Evolutionary conservation across 2,797 vertebrate genomes (phyloP).

Genomic region (Buphagus erythrorhynchus): DNA sequence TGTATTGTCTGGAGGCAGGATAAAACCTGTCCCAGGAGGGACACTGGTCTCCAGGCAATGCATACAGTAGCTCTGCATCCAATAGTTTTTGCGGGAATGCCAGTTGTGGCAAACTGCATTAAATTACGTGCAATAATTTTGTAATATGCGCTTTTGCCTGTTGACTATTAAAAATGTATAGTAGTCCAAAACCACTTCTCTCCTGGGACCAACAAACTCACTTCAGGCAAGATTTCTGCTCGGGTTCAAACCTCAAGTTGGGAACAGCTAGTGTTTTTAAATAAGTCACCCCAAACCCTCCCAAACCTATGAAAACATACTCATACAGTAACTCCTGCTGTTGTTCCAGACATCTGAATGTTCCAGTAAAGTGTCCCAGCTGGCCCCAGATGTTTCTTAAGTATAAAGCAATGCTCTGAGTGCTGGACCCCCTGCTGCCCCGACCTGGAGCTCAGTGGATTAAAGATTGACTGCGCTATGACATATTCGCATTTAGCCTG

Average conservation of each 20-base stretch:
- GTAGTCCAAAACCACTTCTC: conserved; percentile 74
- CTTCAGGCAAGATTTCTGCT: conserved; percentile 69
- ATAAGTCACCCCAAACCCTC: conserved; percentile 69
- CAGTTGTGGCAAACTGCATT: conserved; percentile 58
- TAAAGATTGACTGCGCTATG: conserved; percentile 58
- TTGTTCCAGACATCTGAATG: conserved; percentile 62
- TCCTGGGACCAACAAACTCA: conserved; percentile 53
- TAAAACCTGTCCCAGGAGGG: conserved; percentile 11
- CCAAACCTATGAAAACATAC: conserved; percentile 36
- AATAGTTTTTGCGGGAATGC: conserved; percentile 17
- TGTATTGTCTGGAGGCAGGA: conserved; percentile 16
- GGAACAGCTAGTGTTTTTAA: conserved; percentile 73
- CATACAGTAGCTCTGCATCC: conserved; percentile 14
- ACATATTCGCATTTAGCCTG: conserved; percentile 36
- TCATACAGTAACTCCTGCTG: conserved; percentile 58
- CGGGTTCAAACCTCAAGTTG: conserved; percentile 74
- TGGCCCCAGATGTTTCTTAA: conserved; percentile 67
- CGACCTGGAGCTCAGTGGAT: conserved; percentile 44
- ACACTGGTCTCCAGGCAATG: conserved; percentile 12
- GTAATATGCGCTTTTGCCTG: conserved; percentile 67
- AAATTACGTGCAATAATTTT: conserved; percentile 64
- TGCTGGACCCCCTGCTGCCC: conserved; percentile 27
- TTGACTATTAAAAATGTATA: conserved; percentile 64
- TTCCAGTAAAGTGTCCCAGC: conserved; percentile 59
- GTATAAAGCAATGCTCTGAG: conserved; percentile 55